Evolutionary conservation across 2,797 vertebrate species (phyloP).

Genomic region (Rhincodon typus): DNA sequence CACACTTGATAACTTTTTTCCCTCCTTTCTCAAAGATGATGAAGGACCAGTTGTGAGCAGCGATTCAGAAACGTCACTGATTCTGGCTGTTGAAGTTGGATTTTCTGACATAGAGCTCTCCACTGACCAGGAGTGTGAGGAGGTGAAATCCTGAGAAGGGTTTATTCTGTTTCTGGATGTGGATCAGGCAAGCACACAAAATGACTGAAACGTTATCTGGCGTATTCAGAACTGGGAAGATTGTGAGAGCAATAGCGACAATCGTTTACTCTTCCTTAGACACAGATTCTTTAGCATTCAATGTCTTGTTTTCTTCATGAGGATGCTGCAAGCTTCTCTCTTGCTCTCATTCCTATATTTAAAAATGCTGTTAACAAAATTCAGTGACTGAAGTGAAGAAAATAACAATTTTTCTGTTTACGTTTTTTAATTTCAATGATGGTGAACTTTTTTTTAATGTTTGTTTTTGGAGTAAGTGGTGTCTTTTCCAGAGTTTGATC

Average conservation of each 20-base stretch:
- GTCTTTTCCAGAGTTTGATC: constrained; percentile 44
- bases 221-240: constrained; percentile 49
- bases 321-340: constrained; percentile 44
- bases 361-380: neutral
- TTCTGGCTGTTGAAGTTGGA: constrained; percentile 71
- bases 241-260: constrained; percentile 64
- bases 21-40: constrained; percentile 66
- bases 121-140: constrained; percentile 70
- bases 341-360: constrained; percentile 40
- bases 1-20: neutral
- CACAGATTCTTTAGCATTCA: constrained; percentile 45
- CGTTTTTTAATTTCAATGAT: constrained; percentile 40
- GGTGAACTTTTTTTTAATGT: constrained; percentile 40
- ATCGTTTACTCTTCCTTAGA: constrained; percentile 48
- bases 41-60: constrained; percentile 80
- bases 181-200: constrained; percentile 41
- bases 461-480: too few species aligned
- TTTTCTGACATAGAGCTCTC: constrained; percentile 75
- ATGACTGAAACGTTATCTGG: constrained; percentile 46
- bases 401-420: constrained; percentile 40
- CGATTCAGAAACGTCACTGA: constrained; percentile 79
- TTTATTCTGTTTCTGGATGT: constrained; percentile 41
- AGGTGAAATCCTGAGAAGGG: constrained; percentile 70
- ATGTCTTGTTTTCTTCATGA: constrained; percentile 43
- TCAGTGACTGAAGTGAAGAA: constrained; percentile 27